phyloP scores from a whole-genome alignment of 37 sponge, comb jelly and placozoan species.

The Oopsacas minuta region DNA sequence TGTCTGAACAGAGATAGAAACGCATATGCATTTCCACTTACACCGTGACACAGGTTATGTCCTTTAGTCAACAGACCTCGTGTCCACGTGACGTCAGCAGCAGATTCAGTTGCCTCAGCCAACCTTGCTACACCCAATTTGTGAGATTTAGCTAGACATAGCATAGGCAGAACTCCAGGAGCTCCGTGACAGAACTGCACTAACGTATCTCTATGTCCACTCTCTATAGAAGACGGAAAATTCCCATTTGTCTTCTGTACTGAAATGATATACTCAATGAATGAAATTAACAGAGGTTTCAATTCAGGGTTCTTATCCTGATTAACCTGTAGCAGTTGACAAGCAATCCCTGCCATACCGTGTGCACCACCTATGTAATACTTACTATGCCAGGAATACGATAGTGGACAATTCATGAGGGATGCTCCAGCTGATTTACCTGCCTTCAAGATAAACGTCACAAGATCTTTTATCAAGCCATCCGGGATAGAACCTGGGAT shows the following conservation, averaged over 20 bases:
- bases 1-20: conserved; percentile 60
- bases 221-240: conserved; percentile 59
- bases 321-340: conserved; percentile 53
- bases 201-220: conserved; percentile 37
- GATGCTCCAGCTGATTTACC: conserved; percentile 41
- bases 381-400: conserved; percentile 85
- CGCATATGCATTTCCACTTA: conserved; percentile 84
- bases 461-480: conserved; percentile 40
- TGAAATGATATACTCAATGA: conserved; percentile 38
- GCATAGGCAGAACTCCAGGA: conserved; percentile 65
- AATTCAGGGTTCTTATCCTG: background rate
- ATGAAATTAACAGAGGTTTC: conserved; percentile 27
- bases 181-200: conserved; percentile 98
- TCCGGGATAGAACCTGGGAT: conserved; percentile 42
- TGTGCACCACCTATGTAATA: conserved; percentile 92
- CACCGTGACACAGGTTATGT: conserved; percentile 85
- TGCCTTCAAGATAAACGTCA: conserved; percentile 27
- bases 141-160: conserved; percentile 42
- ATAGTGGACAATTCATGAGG: conserved; percentile 36
- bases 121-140: conserved; percentile 36
- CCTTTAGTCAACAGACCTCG: conserved; percentile 79
- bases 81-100: conserved; percentile 72
- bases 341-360: conserved; percentile 75
- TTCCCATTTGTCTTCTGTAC: conserved; percentile 49
- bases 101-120: conserved; percentile 32